Evolutionary conservation across 2,113 vertebrate genomes (phyloP), one percentile per base, ranked within the genome.

Genomic region (Cyrtonyx montezumae): DNA sequence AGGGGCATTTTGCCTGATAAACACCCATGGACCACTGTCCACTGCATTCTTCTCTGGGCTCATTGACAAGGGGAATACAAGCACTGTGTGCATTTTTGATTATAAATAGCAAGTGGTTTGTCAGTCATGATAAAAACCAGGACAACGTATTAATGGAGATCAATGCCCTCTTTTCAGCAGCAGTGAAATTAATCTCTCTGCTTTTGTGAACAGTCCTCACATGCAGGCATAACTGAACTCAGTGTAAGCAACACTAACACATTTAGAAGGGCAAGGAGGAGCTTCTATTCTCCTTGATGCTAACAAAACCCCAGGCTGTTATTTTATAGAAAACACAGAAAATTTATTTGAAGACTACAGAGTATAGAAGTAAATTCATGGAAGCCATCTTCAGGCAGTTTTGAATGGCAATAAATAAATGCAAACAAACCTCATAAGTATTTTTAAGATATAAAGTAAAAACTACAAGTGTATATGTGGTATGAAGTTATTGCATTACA

Each of bases 351-450:
- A 55, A 19, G 30, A 32, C 28, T 55, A 55, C 17, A 9, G 28
- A 17, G 51, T 28, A 28, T 32, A 56, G 17, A 92, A 95, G 63
- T 26, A 87, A 58, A 36, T 85, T 95, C 21, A 66, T 55, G 48
- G n/a, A 76, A 93, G 59, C 25, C 87, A 90, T 83, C 37, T 88
- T 89, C 58, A 74, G 1, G 84, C 86, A 75, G 14, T 51, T 96
- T 94, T 59, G 80, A 96, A 56, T 67, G 65, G 87, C 53, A 89
- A 88, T 93, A 92, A 86, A n/a, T 26, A 94, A 92, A 92, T 58
- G 40, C 67, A 94, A 94, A 89, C 79, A 70, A 82, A 23, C 87
- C 36, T n/a, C 43, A 53, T 28, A 74, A 5, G 4, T 36, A 55
- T 16, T 81, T 63, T 78, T 93, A 82, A n/a, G 8, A 55, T 18